Percentiles rank a stretch among this genome's conserved stretches.
Evolutionary conservation across 2,113 vertebrate genomes (phyloP).

Genomic region (Hippocampus comes): DNA sequence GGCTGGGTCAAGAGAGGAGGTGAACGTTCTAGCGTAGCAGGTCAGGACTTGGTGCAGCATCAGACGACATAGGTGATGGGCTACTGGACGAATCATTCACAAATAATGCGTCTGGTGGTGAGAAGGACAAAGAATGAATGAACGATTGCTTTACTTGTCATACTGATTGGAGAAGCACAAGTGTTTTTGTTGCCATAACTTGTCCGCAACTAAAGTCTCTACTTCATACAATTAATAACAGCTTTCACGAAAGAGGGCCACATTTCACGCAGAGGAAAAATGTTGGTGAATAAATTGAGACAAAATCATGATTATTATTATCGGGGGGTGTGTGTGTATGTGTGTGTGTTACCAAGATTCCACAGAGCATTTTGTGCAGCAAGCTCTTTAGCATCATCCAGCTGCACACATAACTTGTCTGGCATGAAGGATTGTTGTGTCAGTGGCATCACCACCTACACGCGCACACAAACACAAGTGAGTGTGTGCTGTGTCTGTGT

Average conservation of each 20-base stretch:
- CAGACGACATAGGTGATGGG: not conserved
- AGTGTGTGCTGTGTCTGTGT: not conserved
- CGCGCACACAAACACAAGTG: not conserved
- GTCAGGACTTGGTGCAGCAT: not conserved
- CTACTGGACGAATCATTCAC: not conserved
- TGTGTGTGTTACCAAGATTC: slow-evolving; percentile 2
- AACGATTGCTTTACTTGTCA: not conserved
- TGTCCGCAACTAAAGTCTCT: not conserved
- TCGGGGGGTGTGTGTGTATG: not conserved
- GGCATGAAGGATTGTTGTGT: not conserved
- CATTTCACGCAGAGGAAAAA: too few relatives aligned
- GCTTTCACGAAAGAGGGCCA: not conserved
- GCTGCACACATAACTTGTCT: slow-evolving; percentile 1
- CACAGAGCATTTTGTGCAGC: not conserved
- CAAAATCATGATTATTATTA: not conserved
- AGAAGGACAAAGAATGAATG: not conserved
- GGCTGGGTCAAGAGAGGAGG: not conserved
- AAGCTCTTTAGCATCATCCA: slow-evolving; percentile 11
- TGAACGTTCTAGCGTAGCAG: not conserved
- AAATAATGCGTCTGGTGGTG: not conserved
- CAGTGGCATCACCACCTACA: not conserved
- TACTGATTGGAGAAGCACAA: too few relatives aligned
- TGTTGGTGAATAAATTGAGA: too few relatives aligned
- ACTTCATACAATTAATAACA: too few relatives aligned
- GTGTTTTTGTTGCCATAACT: not conserved